Conservation (phyloP, 1,140 invertebrate genomes). For the Drosophila bipectinata region DNA sequence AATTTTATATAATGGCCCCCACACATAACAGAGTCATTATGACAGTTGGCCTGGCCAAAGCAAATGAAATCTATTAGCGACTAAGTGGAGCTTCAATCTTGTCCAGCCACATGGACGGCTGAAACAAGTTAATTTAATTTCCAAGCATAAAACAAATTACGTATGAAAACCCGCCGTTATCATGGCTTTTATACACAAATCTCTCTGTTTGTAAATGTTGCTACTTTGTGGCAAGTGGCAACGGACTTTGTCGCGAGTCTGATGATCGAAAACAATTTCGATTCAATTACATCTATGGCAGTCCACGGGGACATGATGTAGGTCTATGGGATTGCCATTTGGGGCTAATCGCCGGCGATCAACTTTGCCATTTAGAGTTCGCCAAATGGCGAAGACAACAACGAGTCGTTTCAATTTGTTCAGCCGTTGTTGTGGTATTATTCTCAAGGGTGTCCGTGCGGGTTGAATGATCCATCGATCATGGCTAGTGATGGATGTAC, state of each 20-base stretch:
- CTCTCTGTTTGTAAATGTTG: conserved; percentile 2
- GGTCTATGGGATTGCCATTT: conserved; percentile 70
- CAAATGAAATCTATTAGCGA: conserved; percentile 66
- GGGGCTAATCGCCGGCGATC: conserved; percentile 59
- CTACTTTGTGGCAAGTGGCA: conserved; percentile 36
- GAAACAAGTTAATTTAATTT: conserved; percentile 81
- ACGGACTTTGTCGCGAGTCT: conserved; percentile 42
- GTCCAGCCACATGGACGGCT: conserved; percentile 44
- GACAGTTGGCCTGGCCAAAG: conserved; percentile 72
- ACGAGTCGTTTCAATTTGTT: conserved; percentile 53
- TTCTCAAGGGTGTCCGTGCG: conserved; percentile 64
- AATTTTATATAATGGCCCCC: conserved; percentile 71
- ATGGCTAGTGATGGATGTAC: conserved; percentile 3
- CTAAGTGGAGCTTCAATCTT: conserved; percentile 29
- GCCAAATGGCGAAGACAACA: conserved; percentile 56
- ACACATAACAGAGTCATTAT: conserved; percentile 75
- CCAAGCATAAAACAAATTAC: conserved; percentile 79
- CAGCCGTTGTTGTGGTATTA: conserved; percentile 12
- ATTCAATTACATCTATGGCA: conserved; percentile 62
- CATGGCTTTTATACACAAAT: conserved; percentile 51
- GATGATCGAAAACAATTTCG: conserved; percentile 52
- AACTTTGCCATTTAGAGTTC: conserved; percentile 67
- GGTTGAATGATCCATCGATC: conserved; percentile 49
- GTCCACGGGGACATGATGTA: conserved; percentile 50
- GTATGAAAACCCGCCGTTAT: conserved; percentile 77